Conservation (phyloP, 2,888 invertebrate genomes). For the Cataglyphis cursor region DNA sequence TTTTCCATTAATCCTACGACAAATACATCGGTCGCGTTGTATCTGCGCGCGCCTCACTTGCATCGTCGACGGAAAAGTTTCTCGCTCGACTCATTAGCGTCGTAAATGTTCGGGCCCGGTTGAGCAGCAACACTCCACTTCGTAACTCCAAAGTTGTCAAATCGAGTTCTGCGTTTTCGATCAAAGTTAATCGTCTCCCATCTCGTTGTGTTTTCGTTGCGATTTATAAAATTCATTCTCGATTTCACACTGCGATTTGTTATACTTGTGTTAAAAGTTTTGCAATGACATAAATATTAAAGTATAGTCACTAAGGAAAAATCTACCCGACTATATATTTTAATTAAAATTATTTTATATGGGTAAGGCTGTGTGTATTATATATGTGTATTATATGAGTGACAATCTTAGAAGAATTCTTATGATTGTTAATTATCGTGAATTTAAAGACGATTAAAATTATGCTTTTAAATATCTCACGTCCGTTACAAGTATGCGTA, state of each 20-base stretch:
- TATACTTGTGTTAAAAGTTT: background rate
- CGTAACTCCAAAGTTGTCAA: constrained; percentile 77
- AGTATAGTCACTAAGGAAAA: background rate
- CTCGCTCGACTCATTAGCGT: constrained; percentile 77
- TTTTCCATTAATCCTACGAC: constrained; percentile 57
- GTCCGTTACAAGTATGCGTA: background rate
- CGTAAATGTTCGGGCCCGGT: constrained; percentile 63
- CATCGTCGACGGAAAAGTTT: constrained; percentile 77
- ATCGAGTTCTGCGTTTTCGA: constrained; percentile 70
- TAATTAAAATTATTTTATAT: background rate
- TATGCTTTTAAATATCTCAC: background rate
- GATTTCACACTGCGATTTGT: background rate
- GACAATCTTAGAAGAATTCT: background rate
- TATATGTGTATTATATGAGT: background rate
- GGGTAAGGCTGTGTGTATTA: background rate
- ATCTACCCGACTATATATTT: background rate
- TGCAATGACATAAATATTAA: background rate
- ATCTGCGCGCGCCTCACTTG: constrained; percentile 70
- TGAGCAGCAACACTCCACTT: constrained; percentile 67
- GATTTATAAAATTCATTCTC: constrained; percentile 29
- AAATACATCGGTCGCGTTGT: constrained; percentile 40
- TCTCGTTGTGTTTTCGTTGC: background rate
- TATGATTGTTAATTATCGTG: background rate
- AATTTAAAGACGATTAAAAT: constrained; percentile 2
- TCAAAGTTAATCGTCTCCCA: constrained; percentile 35